Evolutionary conservation across 64 coral and sea anemone genomes (phyloP).

Genomic region (Montipora foliosa): DNA sequence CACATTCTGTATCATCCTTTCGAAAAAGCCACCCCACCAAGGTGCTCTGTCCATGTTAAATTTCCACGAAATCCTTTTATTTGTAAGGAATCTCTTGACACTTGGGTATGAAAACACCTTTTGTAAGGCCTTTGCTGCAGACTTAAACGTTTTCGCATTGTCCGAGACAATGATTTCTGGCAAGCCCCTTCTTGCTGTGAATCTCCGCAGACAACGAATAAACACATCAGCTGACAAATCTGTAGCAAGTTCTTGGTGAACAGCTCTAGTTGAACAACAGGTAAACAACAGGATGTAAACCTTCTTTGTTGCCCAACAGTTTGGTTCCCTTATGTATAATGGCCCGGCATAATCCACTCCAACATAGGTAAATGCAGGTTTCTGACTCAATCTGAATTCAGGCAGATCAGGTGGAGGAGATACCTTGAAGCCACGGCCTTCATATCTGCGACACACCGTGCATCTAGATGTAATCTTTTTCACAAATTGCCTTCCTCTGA

Average conservation of each 20-base stretch:
- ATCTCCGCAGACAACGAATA: constrained; percentile 33
- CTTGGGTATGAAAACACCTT: no score
- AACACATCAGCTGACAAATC: constrained; percentile 50
- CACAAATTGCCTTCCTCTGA: constrained; percentile 52
- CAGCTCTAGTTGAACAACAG: constrained; percentile 20
- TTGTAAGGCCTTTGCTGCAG: not conserved
- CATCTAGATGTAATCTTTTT: constrained; percentile 54
- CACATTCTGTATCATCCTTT: no score
- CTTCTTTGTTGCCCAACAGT: not conserved
- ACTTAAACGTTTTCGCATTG: constrained; percentile 54
- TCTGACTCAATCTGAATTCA: not conserved
- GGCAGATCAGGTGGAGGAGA: not conserved
- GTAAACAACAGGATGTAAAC: constrained; percentile 1
- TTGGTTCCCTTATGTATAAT: not conserved
- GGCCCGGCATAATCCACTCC: constrained; percentile 7
- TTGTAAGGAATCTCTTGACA: no score
- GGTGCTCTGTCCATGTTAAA: no score
- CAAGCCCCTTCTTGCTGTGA: constrained; percentile 29
- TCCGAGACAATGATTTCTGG: constrained; percentile 43
- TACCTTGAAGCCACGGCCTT: constrained; percentile 36
- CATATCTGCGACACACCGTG: constrained; percentile 46
- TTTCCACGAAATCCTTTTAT: no score
- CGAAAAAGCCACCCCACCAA: no score
- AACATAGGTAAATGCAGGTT: constrained; percentile 20
- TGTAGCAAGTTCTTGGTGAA: constrained; percentile 50